Conservation (phyloP, 2,113 vertebrate genomes). For the Hippocampus guttulatus region DNA sequence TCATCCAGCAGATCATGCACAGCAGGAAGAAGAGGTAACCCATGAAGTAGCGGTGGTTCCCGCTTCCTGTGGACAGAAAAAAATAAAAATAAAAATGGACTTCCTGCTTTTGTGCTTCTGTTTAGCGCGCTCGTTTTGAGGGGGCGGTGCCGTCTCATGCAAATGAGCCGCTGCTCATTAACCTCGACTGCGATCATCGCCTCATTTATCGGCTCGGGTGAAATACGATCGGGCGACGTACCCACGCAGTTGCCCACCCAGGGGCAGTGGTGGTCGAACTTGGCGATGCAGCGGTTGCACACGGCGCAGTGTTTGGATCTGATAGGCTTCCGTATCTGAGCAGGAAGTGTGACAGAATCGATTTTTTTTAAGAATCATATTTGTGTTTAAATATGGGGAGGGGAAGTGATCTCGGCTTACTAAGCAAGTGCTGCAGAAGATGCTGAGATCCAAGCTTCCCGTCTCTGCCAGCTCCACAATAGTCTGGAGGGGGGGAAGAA, state of each 20-base stretch:
- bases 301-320: conserved; percentile 98
- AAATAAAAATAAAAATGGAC: neutral
- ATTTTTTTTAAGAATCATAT: neutral
- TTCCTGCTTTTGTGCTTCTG: accelerated
- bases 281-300: conserved; percentile 96
- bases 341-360: neutral
- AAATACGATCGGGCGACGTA: conserved; percentile 67
- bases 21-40: conserved; percentile 98
- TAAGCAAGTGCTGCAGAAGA: conserved; percentile 99
- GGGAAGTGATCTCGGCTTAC: conserved; percentile 65
- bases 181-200: too few relatives aligned
- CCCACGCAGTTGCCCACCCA: conserved; percentile 99
- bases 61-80: conserved; percentile 78
- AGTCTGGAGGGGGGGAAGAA: conserved; percentile 70
- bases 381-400: too few relatives aligned
- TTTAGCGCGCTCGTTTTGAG: neutral
- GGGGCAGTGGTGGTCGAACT: conserved; percentile 98
- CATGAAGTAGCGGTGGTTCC: conserved; percentile 98
- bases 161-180: too few relatives aligned
- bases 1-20: conserved; percentile 99
- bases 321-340: conserved; percentile 96
- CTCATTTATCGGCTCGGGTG: neutral
- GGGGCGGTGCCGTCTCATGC: too few relatives aligned
- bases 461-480: conserved; percentile 98
- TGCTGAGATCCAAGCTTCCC: conserved; percentile 94